Percentiles rank a stretch among this genome's conserved stretches.
These are phyloP conservation scores for Temnopleurus reevesii DNA, from an alignment of 53 echinoderm and acorn worm species.

Conservation along the genomic window DNA sequence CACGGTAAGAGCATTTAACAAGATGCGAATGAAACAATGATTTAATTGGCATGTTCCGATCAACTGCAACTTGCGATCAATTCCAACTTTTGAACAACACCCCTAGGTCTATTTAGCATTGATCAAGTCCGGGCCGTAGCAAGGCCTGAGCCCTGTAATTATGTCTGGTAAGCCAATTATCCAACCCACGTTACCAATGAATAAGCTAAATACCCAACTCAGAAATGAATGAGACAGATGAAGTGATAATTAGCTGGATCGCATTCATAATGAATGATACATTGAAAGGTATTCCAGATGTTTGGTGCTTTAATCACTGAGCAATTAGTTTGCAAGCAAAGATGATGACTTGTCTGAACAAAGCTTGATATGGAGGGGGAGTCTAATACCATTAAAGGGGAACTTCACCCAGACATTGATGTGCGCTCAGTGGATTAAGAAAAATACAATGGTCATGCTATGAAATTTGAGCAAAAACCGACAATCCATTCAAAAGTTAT, in stretches of 20 bases:
- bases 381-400: not conserved
- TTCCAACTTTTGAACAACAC: too few relatives aligned
- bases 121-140: too few relatives aligned
- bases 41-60: too few relatives aligned
- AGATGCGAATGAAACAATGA: too few relatives aligned
- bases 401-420: too few relatives aligned
- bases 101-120: too few relatives aligned
- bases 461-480: too few relatives aligned
- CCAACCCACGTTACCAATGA: not conserved
- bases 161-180: not conserved
- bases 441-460: too few relatives aligned
- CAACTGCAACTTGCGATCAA: too few relatives aligned
- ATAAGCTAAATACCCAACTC: not conserved
- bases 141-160: not conserved
- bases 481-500: too few relatives aligned
- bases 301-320: not conserved
- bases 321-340: not conserved
- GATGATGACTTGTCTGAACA: not conserved
- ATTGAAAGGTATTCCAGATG: not conserved
- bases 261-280: slow-evolving; percentile 5
- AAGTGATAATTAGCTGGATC: not conserved
- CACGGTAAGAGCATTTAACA: too few relatives aligned
- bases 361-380: not conserved
- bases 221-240: not conserved
- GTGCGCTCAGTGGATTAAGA: too few relatives aligned